Conservation (phyloP, 2,797 vertebrate species). For the Cirrhinus molitorella region DNA sequence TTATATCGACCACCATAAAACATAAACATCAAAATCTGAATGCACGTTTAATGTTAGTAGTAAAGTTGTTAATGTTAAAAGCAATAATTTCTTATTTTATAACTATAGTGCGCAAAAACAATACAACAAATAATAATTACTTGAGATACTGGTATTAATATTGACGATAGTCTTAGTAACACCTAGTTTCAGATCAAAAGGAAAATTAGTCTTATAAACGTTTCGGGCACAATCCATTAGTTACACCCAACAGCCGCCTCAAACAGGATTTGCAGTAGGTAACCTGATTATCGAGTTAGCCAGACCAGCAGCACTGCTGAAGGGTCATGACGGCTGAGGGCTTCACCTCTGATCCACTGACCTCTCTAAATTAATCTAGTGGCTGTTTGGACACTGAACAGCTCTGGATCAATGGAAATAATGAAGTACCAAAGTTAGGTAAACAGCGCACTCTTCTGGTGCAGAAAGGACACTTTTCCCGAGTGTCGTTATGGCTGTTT, state of each 20-base stretch:
- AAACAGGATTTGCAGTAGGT: constrained; percentile 11
- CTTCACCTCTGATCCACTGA: constrained; percentile 27
- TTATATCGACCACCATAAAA: not conserved
- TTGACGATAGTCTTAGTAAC: not conserved
- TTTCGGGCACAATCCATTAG: constrained; percentile 21
- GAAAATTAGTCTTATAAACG: not conserved
- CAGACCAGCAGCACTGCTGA: not conserved
- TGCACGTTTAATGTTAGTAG: not conserved
- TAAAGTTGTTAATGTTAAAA: not conserved
- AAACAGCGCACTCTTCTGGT: constrained; percentile 54
- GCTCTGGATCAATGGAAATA: not conserved
- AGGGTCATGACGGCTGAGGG: not conserved
- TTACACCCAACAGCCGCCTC: constrained; percentile 28
- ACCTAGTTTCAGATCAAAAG: not conserved
- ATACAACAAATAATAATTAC: not conserved
- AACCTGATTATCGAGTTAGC: constrained; percentile 18
- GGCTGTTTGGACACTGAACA: not conserved
- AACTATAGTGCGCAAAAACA: not conserved
- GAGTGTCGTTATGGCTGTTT: no score
- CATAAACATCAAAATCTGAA: not conserved
- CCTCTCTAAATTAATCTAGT: constrained; percentile 6
- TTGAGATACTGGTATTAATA: no score
- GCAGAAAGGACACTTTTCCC: not conserved
- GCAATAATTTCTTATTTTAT: not conserved
- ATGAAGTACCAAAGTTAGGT: not conserved